Percentiles rank a stretch among this genome's conserved stretches.
Evolutionary conservation across 2,888 invertebrate genomes (phyloP).

Genomic region (Nomada ferruginata): DNA sequence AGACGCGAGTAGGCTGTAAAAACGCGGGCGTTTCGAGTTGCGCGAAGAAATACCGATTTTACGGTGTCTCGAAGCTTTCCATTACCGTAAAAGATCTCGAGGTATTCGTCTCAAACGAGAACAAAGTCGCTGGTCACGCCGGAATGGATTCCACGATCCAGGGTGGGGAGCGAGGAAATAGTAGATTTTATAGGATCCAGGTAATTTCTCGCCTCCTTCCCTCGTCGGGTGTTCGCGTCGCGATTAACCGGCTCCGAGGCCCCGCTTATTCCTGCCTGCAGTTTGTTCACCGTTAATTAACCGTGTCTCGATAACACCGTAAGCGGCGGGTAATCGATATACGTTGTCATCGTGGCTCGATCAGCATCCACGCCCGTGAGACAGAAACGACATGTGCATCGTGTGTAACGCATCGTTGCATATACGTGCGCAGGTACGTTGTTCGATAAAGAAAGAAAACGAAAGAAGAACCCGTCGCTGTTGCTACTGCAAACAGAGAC

Average conservation of each 20-base stretch:
- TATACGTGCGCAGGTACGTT: not conserved
- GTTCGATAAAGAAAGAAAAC: slow-evolving; percentile 19
- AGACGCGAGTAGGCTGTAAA: slow-evolving; percentile 10
- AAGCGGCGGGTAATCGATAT: slow-evolving; percentile 69
- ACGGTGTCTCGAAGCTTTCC: slow-evolving; percentile 47
- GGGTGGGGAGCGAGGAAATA: slow-evolving; percentile 37
- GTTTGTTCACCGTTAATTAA: slow-evolving; percentile 71
- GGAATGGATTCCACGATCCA: slow-evolving; percentile 46
- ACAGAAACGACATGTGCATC: slow-evolving; percentile 28
- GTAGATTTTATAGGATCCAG: slow-evolving; percentile 59
- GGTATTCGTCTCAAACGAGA: slow-evolving; percentile 47
- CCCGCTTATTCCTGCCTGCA: slow-evolving; percentile 55
- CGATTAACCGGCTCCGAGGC: slow-evolving; percentile 53
- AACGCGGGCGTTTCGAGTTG: slow-evolving; percentile 15
- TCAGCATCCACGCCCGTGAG: slow-evolving; percentile 41
- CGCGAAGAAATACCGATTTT: slow-evolving; percentile 50
- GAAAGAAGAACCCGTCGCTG: slow-evolving; percentile 17
- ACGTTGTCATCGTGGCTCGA: slow-evolving; percentile 62
- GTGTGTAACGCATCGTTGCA: slow-evolving; percentile 18
- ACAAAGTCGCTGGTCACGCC: slow-evolving; percentile 52
- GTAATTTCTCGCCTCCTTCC: slow-evolving; percentile 54
- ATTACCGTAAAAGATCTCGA: slow-evolving; percentile 41
- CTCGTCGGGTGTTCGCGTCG: slow-evolving; percentile 31
- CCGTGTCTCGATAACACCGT: slow-evolving; percentile 68
- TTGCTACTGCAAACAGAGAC: slow-evolving; percentile 37